Evolutionary conservation across 2,888 invertebrate genomes (phyloP).

Genomic region (Fragum fragum): DNA sequence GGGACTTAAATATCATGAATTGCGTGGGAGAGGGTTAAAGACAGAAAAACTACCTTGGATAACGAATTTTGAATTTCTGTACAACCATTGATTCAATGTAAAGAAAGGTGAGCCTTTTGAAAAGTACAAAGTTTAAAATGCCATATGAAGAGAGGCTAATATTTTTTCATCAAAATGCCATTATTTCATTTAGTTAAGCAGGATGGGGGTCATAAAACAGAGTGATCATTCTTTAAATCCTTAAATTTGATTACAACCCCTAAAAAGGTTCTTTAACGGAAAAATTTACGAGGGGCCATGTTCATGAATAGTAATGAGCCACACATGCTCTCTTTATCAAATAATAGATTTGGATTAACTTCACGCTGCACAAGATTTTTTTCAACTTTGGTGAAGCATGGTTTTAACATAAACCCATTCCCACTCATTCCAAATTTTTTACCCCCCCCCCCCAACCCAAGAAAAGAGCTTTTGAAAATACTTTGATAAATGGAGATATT

Average conservation of each 20-base stretch:
- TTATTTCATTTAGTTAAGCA: conserved; percentile 13
- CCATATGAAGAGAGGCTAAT: neutral
- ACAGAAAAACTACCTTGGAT: too few species aligned
- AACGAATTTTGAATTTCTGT: too few species aligned
- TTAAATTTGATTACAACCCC: conserved; percentile 25
- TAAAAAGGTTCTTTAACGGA: neutral
- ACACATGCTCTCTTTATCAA: conserved; percentile 5
- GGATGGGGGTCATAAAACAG: conserved; percentile 29
- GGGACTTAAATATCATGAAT: too few species aligned
- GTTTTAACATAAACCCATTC: too few species aligned
- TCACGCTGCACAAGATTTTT: too few species aligned
- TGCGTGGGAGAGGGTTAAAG: too few species aligned
- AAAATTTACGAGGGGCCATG: conserved; percentile 15
- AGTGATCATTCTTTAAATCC: conserved; percentile 38
- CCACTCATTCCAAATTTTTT: too few species aligned
- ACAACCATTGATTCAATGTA: too few species aligned
- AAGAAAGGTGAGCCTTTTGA: neutral
- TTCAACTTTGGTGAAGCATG: too few species aligned
- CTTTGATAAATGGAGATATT: too few species aligned
- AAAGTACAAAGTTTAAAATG: neutral
- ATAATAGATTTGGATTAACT: neutral
- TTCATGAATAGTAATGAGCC: conserved; percentile 27
- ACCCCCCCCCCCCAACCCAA: too few species aligned
- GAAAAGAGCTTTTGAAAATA: too few species aligned
- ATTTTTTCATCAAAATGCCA: conserved; percentile 18